Percentiles rank a stretch among this genome's conserved stretches.
Conservation (phyloP, 2,888 invertebrate species). For the Pseudococcus longispinus region DNA sequence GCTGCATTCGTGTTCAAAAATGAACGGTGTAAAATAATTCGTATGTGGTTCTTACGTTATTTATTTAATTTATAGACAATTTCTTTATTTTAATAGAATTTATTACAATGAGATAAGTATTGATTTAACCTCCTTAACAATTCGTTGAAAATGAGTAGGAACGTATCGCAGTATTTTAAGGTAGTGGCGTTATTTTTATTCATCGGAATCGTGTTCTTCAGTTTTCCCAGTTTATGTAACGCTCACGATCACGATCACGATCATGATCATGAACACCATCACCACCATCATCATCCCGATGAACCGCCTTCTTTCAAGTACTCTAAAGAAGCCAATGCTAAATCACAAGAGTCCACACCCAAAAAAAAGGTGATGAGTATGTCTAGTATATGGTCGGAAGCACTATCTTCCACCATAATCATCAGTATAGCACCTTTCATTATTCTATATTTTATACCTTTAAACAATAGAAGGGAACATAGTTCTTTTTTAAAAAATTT, state of each 20-base stretch:
- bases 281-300: slow-evolving; percentile 65
- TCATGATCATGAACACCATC: slow-evolving; percentile 67
- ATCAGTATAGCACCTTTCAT: slow-evolving; percentile 96
- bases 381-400: slow-evolving; percentile 74
- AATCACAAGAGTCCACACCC: slow-evolving; percentile 59
- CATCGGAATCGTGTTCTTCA: slow-evolving; percentile 53
- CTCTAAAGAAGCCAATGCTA: slow-evolving; percentile 73
- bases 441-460: slow-evolving; percentile 89
- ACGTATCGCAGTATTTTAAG: slow-evolving; percentile 40
- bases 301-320: slow-evolving; percentile 83
- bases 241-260: slow-evolving; percentile 63
- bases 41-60: not conserved
- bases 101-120: slow-evolving; percentile 24
- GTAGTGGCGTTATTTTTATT: slow-evolving; percentile 36
- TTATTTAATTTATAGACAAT: not conserved
- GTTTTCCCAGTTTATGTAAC: slow-evolving; percentile 57
- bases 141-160: slow-evolving; percentile 41
- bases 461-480: slow-evolving; percentile 84
- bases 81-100: not conserved
- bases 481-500: slow-evolving; percentile 88
- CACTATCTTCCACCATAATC: slow-evolving; percentile 86
- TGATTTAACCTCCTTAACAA: not conserved
- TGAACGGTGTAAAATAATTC: not conserved
- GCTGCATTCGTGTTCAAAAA: slow-evolving; percentile 54
- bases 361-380: slow-evolving; percentile 43